Evolutionary conservation across 2,113 vertebrate species (phyloP), one percentile per base, ranked within the genome.

Genomic region (Gnathonemus longibarbis): DNA sequence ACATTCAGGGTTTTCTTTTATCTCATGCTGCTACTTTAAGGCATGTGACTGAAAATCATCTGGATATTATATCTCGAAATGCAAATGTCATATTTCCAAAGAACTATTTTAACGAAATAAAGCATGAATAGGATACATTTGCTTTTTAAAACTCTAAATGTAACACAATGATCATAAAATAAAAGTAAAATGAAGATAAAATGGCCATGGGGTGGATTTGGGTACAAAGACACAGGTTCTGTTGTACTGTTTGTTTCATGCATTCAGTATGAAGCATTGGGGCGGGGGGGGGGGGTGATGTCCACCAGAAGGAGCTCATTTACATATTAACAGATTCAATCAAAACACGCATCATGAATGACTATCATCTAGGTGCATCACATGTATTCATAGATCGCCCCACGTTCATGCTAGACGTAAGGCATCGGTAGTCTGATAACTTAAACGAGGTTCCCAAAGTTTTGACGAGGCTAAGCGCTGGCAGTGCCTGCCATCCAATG

Each of bases 31-130:
- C 83, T 84, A 10, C 21, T 84, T 8, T 48, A 48, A 48, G 45
- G 83, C 39, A 10, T n/a, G 83, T 84, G 83, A 45, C 45, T 48
- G 45, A 84, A 48, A 84, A 46, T 48, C 83, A 48, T 84, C 39
- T 48, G 74, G 74, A 39, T 48, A 84, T 84, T 48, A 84, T 48
- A 48, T 95, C 95, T 92, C 92, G 94, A 77, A 87, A 95, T 96
- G 96, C 95, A 96, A 92, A 96, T 96, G 95, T 91, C 91, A 94
- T 93, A 94, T 96, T 96, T 96, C 94, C 96, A 96, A 96, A 96
- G 93, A 96, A 96, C 93, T 96, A 96, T 96, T 96, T 93, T 90
- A 93, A 93, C 92, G 95, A 96, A 96, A 96, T 96, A 96, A 96
- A 96, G 96, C 96, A 96, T 96, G 96, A 92, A 90, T 84, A 15